Evolutionary conservation across 2,888 invertebrate genomes (phyloP), one percentile per base, ranked within the genome.

Genomic region (Griposia aprilina): DNA sequence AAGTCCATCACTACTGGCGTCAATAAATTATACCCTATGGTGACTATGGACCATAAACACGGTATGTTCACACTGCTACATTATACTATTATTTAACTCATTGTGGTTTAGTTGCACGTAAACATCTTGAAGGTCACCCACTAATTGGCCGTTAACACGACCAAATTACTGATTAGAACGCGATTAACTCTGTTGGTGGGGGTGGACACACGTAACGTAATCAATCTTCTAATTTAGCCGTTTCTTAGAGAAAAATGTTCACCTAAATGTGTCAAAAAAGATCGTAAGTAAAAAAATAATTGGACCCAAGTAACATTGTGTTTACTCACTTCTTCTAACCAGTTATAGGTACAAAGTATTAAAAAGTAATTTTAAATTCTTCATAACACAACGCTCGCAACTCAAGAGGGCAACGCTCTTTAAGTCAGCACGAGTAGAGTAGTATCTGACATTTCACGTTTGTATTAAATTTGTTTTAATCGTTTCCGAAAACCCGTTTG

Each of bases 131-230:
- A 87, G 87, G 88, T 76, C 76, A 74, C 30, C 6, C 50, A 80
- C 79, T 87, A 86, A 87, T 81, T 88, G 88, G 50, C 76, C 74
- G 77, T 88, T 87, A 87, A 88, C 80, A 67, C 77, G 80, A 66
- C 78, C 82, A 81, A 88, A 87, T 86, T 84, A 77, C 74, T 74
- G 66, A 84, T 88, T 81, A 79, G 74, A 81, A 74, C 48, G 36
- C 78, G 71, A 84, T 86, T 84, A 81, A 81, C 15, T 78, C 70
- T 50, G 66, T 73, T 62, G 55, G 81, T 84, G 65, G 59, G 55
- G 73, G 63, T 69, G 73, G 50, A 77, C 67, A 82, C 50, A 55
- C 45, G 60, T 76, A 71, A 74, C 75, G 67, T 74, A 72, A 85
- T 77, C 55, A 76, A 68, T 84, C 67, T 74, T 70, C 48, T 65